These are phyloP conservation scores for Buathra laborator DNA, from an alignment of 2,888 invertebrate genomes.

Conservation along the genomic window DNA sequence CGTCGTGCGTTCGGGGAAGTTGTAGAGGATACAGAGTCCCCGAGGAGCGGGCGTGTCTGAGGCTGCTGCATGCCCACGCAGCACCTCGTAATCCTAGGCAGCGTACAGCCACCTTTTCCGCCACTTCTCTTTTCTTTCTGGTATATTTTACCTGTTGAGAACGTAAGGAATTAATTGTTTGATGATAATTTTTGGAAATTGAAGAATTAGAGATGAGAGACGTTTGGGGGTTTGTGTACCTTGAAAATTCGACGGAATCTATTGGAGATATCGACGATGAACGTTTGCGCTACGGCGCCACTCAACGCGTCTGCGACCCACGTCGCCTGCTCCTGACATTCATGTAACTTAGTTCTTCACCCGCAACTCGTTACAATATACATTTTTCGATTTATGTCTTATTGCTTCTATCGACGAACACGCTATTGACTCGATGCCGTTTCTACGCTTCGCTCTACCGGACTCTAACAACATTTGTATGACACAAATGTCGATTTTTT, in stretches of 20 bases:
- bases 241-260: constrained; percentile 51
- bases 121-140: constrained; percentile 70
- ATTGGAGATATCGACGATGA: constrained; percentile 58
- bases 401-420: constrained; percentile 47
- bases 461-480: constrained; percentile 63
- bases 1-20: constrained; percentile 84
- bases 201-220: too few relatives aligned
- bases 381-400: constrained; percentile 60
- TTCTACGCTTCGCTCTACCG: constrained; percentile 37
- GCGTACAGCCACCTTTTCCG: constrained; percentile 84
- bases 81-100: constrained; percentile 85
- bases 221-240: constrained; percentile 35
- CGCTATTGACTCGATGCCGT: constrained; percentile 39
- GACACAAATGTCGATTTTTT: constrained; percentile 72
- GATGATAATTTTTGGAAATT: too few relatives aligned
- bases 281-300: constrained; percentile 85
- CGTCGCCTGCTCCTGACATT: constrained; percentile 85
- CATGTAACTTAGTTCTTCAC: constrained; percentile 83
- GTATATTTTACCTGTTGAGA: constrained; percentile 55
- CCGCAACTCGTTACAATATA: constrained; percentile 72
- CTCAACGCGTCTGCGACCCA: constrained; percentile 85
- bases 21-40: constrained; percentile 85
- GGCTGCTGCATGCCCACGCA: constrained; percentile 86
- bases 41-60: constrained; percentile 85
- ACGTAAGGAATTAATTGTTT: background rate